phyloP scores from a whole-genome alignment of 2,888 invertebrate genomes.

The Agrotis puta region DNA sequence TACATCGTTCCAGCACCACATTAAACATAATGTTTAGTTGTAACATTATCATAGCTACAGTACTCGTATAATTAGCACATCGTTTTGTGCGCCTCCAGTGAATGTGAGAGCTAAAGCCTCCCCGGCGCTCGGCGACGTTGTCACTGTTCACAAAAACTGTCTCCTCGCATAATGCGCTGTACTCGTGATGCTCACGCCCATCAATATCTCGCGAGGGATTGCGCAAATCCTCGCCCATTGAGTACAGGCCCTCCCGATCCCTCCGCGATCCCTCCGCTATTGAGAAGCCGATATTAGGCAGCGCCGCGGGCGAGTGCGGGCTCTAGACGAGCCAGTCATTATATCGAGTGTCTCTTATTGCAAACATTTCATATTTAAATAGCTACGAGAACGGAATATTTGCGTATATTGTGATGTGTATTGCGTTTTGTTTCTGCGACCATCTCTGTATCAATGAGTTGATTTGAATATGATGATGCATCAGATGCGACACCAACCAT shows the following conservation, averaged over 20 bases:
- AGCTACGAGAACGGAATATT: slow-evolving; percentile 10
- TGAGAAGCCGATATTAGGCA: slow-evolving; percentile 35
- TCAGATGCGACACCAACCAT: no score
- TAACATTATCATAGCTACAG: not conserved
- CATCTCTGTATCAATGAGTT: not conserved
- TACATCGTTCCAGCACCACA: no score
- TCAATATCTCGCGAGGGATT: slow-evolving; percentile 71
- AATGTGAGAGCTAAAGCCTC: slow-evolving; percentile 49
- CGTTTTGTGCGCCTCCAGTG: slow-evolving; percentile 11
- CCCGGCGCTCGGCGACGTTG: not conserved
- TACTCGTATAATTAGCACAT: slow-evolving; percentile 5
- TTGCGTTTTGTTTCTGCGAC: not conserved
- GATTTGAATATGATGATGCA: not conserved
- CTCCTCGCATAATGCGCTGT: slow-evolving; percentile 56
- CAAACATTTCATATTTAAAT: slow-evolving; percentile 24
- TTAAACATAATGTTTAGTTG: no score
- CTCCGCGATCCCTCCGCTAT: slow-evolving; percentile 33
- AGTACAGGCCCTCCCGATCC: slow-evolving; percentile 61
- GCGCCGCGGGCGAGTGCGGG: slow-evolving; percentile 24
- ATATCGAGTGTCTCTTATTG: slow-evolving; percentile 17
- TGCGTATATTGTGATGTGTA: slow-evolving; percentile 14
- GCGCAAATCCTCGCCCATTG: slow-evolving; percentile 73
- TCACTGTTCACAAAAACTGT: slow-evolving; percentile 38
- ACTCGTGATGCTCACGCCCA: slow-evolving; percentile 59
- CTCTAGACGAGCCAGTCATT: slow-evolving; percentile 18